A percentile compares a stretch with the other conserved stretches of the same genome.
Conservation (phyloP, 2,113 vertebrate species). For the Terrapene triunguis region DNA sequence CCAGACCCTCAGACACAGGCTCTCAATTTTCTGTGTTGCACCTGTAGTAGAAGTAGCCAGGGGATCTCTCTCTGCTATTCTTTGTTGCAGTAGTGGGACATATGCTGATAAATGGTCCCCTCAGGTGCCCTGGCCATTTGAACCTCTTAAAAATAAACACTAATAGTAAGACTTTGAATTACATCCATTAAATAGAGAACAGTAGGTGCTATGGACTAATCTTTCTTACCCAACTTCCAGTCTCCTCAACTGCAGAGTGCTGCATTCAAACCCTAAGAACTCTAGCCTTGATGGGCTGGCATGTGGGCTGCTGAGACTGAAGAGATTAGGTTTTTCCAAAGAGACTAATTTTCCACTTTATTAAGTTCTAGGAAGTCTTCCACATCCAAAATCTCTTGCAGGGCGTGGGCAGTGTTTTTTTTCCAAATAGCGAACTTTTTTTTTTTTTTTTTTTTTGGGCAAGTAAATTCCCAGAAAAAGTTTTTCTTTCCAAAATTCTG, state of each 20-base stretch:
- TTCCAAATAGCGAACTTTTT: slow-evolving; percentile 16
- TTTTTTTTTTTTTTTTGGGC: slow-evolving; percentile 36
- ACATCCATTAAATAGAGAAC: neutral
- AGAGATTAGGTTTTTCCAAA: neutral
- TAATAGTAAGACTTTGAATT: neutral
- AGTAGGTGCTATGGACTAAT: neutral
- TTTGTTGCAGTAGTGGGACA: neutral
- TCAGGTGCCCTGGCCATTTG: neutral
- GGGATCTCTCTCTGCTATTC: neutral
- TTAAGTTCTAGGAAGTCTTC: slow-evolving; percentile 22
- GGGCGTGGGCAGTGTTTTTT: neutral
- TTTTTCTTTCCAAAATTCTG: slow-evolving; percentile 40
- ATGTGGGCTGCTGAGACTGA: neutral
- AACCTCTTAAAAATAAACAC: neutral
- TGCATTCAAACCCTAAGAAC: neutral
- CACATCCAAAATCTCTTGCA: slow-evolving; percentile 51
- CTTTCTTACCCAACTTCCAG: neutral
- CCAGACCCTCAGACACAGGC: neutral
- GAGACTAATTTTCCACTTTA: slow-evolving; percentile 53
- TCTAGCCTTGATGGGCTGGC: slow-evolving; percentile 4
- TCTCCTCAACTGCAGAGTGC: neutral
- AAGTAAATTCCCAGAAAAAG: slow-evolving; percentile 46
- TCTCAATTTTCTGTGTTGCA: neutral
- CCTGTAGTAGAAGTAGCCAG: accelerated
- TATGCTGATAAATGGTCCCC: neutral